Evolutionary conservation across 2,888 invertebrate genomes (phyloP).

Genomic region (Sclerodermus sp.): DNA sequence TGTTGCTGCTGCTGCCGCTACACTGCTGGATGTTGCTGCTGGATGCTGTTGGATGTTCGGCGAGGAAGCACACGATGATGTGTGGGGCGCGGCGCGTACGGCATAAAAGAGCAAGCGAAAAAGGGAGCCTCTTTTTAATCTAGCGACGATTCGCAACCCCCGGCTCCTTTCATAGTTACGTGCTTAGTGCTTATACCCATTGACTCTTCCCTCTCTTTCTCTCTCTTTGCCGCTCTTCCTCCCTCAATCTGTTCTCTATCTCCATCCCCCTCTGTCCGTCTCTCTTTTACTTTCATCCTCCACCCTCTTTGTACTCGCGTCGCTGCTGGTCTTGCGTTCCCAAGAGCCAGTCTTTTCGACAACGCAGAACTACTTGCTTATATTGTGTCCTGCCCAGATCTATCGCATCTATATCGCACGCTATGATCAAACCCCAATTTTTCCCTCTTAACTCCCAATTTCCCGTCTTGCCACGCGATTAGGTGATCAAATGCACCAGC

Average conservation of each 20-base stretch:
- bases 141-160: conserved; percentile 56
- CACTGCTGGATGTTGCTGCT: not conserved
- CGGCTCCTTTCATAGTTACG: conserved; percentile 38
- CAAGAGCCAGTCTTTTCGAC: too few relatives aligned
- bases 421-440: too few relatives aligned
- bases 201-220: conserved; percentile 31
- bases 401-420: too few relatives aligned
- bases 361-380: too few relatives aligned
- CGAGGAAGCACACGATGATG: conserved; percentile 20
- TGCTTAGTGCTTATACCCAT: conserved; percentile 43
- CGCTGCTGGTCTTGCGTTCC: conserved; percentile 15
- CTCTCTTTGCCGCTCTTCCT: not conserved
- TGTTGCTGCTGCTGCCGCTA: too few relatives aligned
- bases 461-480: too few relatives aligned
- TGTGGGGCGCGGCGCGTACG: conserved; percentile 38
- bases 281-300: not conserved
- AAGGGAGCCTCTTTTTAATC: conserved; percentile 56
- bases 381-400: too few relatives aligned
- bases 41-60: not conserved
- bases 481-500: too few relatives aligned
- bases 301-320: conserved; percentile 24
- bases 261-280: conserved; percentile 10
- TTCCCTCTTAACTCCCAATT: too few relatives aligned
- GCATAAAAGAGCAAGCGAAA: conserved; percentile 56
- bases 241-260: not conserved